phyloP scores from a whole-genome alignment of 2,888 invertebrate species.

The Ophioninae sp. region DNA sequence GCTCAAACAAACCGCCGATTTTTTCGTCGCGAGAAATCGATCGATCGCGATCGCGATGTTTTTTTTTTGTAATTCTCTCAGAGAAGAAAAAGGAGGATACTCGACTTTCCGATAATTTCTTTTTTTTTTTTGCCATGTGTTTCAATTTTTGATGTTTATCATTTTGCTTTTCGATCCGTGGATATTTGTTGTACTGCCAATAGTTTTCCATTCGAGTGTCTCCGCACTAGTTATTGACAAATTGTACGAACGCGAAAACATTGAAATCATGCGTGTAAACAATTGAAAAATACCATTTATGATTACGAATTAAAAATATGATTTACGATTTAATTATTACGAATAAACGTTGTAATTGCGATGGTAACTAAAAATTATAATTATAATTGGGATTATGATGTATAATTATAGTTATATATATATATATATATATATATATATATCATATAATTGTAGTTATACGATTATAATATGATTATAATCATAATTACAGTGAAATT shows the following conservation, averaged over 20 bases:
- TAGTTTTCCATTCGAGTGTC: constrained; percentile 41
- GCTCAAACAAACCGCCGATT: neutral
- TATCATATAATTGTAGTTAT: neutral
- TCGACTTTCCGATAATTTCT: neutral
- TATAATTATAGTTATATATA: neutral
- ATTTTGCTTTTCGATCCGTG: neutral
- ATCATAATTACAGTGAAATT: no score
- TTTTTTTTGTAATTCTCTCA: neutral
- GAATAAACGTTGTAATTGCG: neutral
- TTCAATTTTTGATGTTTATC: neutral
- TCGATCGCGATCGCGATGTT: neutral
- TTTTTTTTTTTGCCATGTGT: neutral
- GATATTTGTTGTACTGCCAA: constrained; percentile 55
- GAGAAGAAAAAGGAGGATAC: neutral
- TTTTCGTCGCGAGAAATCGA: neutral
- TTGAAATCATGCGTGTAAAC: constrained; percentile 60
- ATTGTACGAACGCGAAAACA: constrained; percentile 49
- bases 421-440: neutral
- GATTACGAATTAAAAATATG: neutral
- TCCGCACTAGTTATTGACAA: constrained; percentile 42
- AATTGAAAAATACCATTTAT: constrained; percentile 46
- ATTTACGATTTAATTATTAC: neutral
- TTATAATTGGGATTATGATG: neutral
- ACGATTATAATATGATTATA: neutral
- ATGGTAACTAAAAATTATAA: neutral